Evolutionary conservation across 2,113 vertebrate genomes (phyloP), one percentile per base, ranked within the genome.

Genomic region (Bungarus multicinctus): DNA sequence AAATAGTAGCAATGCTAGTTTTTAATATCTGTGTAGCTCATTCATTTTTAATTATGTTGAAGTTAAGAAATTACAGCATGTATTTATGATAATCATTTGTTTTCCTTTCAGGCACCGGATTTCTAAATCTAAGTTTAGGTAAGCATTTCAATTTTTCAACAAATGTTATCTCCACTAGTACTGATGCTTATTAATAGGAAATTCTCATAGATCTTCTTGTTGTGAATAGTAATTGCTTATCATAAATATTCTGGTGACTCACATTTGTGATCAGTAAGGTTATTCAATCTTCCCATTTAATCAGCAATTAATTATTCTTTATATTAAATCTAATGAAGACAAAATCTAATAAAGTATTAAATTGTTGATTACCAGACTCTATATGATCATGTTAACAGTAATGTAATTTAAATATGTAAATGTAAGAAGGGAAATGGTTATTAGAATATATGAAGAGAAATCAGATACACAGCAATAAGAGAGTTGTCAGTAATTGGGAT

Each of bases 101-200:
- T 98, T 98, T 99, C 95, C 98, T 96, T 99, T 98, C 98, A 99
- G 99, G 98, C 99, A 99, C 98, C 98, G 98, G 97, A 99, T 99
- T 98, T 99, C 99, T 98, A 99, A 99, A 98, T 99, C 99, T 94
- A 99, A 99, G 97, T 99, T 99, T 98, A 99, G 99, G 99, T 99
- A 97, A 99, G 99, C 99, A 98, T 96, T 97, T 97, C 88, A 94
- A 92, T 2, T 55, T 92, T 81, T 96, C n/a, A 47, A 43, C 85
- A 74, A 43, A n/a, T 2, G 2, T 93, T 93, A 91, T 91, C 16
- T 34, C 91, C 7, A 60, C 87, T 74, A 88, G 10, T 18, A 1
- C 22, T 6, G 0, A 30, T 57, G 0, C 85, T 94, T 92, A 93
- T 34, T 39, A 53, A 55, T 50, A 91, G 69, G 39, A 50, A 89